Evolutionary conservation across 1,140 invertebrate species (phyloP).

Genomic region (Bombus polaris): DNA sequence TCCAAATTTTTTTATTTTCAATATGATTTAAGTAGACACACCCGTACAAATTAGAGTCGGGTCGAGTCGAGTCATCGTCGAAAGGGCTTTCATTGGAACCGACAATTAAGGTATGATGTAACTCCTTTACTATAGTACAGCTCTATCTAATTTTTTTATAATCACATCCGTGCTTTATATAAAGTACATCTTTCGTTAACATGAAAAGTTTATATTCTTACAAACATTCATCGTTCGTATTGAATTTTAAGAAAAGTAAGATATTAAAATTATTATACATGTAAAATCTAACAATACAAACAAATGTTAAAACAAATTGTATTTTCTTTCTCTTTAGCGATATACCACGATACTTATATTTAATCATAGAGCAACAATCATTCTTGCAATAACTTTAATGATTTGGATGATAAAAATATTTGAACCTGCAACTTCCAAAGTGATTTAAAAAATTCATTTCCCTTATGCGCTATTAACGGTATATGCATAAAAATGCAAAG

Average conservation of each 20-base stretch:
- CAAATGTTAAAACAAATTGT: not conserved
- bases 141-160: not conserved
- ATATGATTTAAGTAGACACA: not conserved
- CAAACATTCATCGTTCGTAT: not conserved
- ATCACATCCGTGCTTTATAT: not conserved
- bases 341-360: not conserved
- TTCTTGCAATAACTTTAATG: no score
- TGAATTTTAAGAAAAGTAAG: not conserved
- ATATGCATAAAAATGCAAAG: no score
- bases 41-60: not conserved
- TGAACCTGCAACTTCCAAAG: not conserved
- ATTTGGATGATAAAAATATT: not conserved
- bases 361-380: no score
- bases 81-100: not conserved
- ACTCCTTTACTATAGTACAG: not conserved
- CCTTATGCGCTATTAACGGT: no score
- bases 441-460: no score
- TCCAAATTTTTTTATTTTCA: not conserved
- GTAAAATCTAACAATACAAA: not conserved
- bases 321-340: not conserved
- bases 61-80: not conserved
- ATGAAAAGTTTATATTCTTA: not conserved
- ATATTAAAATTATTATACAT: not conserved
- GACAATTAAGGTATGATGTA: not conserved
- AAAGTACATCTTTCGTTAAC: not conserved